Base-by-base conservation (phyloP, 2,888 invertebrate species). In the Gisinianus flammeolus region DNA sequence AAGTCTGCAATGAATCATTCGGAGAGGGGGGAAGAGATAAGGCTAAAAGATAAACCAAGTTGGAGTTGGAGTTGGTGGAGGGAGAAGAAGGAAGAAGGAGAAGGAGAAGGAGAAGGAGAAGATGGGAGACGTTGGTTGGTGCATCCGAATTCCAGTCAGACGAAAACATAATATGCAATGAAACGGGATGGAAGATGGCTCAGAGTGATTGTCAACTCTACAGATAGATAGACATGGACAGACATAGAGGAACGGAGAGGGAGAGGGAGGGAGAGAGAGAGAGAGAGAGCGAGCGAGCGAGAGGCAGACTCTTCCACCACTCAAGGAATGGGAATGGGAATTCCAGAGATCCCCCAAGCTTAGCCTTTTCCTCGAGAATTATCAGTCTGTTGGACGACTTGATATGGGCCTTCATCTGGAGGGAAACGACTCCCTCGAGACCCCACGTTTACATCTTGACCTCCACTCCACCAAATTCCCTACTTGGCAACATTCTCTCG, bases 361-460 rank as follows among this genome's bases (percentile, higher is more conserved):
- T 56, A 70, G 28, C 58, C 31, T 30, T 73, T 73, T 30, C 33
- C 30, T n/a, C 19, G 33, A 56, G 58, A 72, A 72, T 72, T 56
- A 58, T 73, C 62, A 73, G 58, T 73, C 73, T 79, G 73, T 79
- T 70, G 70, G 56, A 77, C 35, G 71, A 73, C 79, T 77, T 71
- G 67, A 73, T 75, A 79, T 81, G 81, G 78, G 79, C 78, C 74
- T 78, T 81, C 80, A 81, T 81, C 80, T 80, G 76, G 74, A 70
- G 79, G 79, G 79, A 80, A 80, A 78, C 76, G 71, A 78, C 75
- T 79, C 81, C 79, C 52, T 44, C 31, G 78, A 77, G 80, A 80
- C 79, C 67, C 77, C n/a, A n/a, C n/a, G 79, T 80, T 78, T 77
- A 76, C 77, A 33, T 58, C 62, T 73, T 64, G 62, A 62, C 64